Conservation (phyloP, 2,113 vertebrate species). For the Junco hyemalis region DNA sequence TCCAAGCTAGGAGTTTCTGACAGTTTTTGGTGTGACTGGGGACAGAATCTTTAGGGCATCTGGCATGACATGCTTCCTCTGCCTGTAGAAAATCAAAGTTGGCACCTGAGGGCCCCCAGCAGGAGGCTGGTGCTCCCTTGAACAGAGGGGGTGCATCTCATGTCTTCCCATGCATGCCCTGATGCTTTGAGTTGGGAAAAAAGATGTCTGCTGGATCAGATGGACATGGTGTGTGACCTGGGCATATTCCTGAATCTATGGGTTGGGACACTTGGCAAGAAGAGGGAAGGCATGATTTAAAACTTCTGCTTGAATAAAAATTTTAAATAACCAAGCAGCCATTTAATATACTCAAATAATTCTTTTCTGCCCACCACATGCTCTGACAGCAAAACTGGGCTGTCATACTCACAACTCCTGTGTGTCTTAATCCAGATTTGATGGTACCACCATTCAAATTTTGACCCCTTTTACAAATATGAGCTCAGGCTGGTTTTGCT, state of each 20-base stretch:
- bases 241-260: neutral
- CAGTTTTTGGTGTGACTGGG: neutral
- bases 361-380: neutral
- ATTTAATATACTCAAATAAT: neutral
- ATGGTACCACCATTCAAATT: neutral
- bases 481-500: neutral
- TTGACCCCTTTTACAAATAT: neutral
- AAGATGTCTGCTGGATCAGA: neutral
- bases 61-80: neutral
- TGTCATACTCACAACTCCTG: neutral
- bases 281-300: neutral
- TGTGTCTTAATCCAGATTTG: neutral
- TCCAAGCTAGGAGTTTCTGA: neutral
- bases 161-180: neutral
- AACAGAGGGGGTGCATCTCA: neutral
- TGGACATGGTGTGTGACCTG: neutral
- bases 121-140: neutral
- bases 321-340: neutral
- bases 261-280: neutral
- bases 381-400: neutral
- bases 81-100: neutral
- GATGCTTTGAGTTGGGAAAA: neutral
- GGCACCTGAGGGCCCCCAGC: neutral
- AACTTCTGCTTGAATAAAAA: neutral
- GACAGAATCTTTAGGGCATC: neutral